These are phyloP conservation scores for Junonia oenone DNA, from an alignment of 2,888 invertebrate genomes.

Conservation along the genomic window DNA sequence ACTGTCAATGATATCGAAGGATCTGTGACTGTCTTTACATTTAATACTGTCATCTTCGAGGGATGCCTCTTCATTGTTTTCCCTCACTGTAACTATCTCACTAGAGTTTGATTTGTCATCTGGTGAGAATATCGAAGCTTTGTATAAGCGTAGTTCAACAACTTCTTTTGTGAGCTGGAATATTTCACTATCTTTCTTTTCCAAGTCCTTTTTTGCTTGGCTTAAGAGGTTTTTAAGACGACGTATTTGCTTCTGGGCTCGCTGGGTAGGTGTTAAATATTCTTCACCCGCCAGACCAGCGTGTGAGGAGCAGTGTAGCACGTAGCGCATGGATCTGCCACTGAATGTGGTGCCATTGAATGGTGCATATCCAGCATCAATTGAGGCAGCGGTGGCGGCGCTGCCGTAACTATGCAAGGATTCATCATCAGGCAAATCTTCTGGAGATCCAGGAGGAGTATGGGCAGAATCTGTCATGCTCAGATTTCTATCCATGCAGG, in stretches of 20 bases:
- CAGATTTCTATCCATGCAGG: slow-evolving; percentile 53
- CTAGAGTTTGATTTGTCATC: slow-evolving; percentile 89
- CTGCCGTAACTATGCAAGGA: slow-evolving; percentile 89
- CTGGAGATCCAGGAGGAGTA: slow-evolving; percentile 82
- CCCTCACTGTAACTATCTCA: slow-evolving; percentile 86
- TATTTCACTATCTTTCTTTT: slow-evolving; percentile 90
- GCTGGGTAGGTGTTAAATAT: slow-evolving; percentile 92
- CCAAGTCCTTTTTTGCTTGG: slow-evolving; percentile 87
- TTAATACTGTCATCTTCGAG: slow-evolving; percentile 55
- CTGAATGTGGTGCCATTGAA: slow-evolving; percentile 86
- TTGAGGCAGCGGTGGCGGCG: slow-evolving; percentile 87
- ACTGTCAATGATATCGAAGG: slow-evolving; percentile 71
- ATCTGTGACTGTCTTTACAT: slow-evolving; percentile 61
- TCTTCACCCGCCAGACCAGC: slow-evolving; percentile 88
- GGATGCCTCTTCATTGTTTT: slow-evolving; percentile 78
- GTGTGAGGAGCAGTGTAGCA: slow-evolving; percentile 91
- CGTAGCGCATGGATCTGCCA: slow-evolving; percentile 86
- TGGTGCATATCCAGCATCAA: slow-evolving; percentile 90
- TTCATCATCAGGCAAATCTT: slow-evolving; percentile 85
- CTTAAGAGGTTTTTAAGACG: slow-evolving; percentile 85
- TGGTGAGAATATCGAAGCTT: slow-evolving; percentile 88
- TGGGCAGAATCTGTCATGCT: slow-evolving; percentile 73
- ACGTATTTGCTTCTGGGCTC: slow-evolving; percentile 89
- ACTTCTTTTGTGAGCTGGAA: slow-evolving; percentile 87
- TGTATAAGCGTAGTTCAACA: slow-evolving; percentile 88